Percentiles rank a stretch among this genome's conserved stretches.
Evolutionary conservation across 1,140 invertebrate genomes (phyloP).

Genomic region (Mizuhopecten yessoensis): DNA sequence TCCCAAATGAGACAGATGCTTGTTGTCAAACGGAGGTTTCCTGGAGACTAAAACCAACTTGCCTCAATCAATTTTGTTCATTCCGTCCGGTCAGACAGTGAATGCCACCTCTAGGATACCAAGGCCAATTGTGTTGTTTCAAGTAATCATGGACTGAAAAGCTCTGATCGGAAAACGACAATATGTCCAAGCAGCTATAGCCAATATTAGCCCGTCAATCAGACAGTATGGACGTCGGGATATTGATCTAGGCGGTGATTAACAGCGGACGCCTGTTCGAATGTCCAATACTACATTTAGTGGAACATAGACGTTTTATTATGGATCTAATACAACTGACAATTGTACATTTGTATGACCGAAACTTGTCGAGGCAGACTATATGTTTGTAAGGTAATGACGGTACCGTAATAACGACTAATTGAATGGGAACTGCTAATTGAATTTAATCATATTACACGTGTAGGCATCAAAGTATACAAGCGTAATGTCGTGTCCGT

Average conservation of each 20-base stretch:
- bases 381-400: background rate
- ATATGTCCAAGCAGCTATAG: background rate
- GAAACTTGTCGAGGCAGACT: background rate
- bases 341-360: background rate
- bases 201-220: constrained; percentile 16
- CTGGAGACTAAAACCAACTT: background rate
- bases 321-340: background rate
- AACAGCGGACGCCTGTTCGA: background rate
- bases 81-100: constrained; percentile 27
- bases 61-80: constrained; percentile 38
- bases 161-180: constrained; percentile 24
- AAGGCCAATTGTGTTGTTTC: constrained; percentile 38
- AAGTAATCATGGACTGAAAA: constrained; percentile 29
- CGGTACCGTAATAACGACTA: background rate
- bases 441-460: background rate
- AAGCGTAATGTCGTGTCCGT: background rate
- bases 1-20: background rate
- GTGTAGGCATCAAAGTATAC: background rate
- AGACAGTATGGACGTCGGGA: background rate
- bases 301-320: constrained; percentile 18
- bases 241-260: background rate
- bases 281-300: constrained; percentile 25
- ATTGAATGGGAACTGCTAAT: background rate
- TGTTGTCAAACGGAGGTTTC: background rate
- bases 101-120: constrained; percentile 1